Percentiles rank a stretch among this genome's conserved stretches.
Conservation (phyloP, 2,113 vertebrate genomes). For the Alectura lathami region DNA sequence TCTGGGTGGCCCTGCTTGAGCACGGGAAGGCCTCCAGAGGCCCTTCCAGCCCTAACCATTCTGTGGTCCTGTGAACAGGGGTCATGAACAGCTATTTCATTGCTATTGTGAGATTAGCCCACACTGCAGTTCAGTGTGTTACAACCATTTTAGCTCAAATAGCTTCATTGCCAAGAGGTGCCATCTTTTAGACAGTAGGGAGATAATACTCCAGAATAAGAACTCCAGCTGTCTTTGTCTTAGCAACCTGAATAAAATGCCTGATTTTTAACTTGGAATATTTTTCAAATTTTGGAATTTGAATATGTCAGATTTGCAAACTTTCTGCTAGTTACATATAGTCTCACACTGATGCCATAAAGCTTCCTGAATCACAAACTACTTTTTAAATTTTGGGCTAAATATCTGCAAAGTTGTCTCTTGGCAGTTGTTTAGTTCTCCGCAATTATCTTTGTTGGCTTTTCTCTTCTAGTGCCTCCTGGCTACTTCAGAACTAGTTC, state of each 20-base stretch:
- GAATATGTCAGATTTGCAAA: neutral
- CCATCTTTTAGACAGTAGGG: neutral
- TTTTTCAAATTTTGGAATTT: neutral
- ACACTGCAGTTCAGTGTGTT: neutral
- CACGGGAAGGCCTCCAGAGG: neutral
- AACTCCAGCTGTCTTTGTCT: constrained; percentile 11
- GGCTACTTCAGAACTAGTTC: neutral
- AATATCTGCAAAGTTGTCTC: neutral
- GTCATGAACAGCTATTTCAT: neutral
- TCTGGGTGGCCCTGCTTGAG: neutral
- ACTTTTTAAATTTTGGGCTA: neutral
- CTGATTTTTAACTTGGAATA: neutral
- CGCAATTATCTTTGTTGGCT: neutral
- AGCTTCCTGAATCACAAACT: neutral
- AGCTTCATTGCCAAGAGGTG: neutral
- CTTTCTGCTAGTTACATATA: neutral
- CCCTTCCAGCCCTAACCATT: neutral
- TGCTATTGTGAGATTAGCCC: constrained; percentile 10
- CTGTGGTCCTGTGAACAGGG: neutral
- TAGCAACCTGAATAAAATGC: neutral
- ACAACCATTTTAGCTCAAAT: constrained; percentile 32
- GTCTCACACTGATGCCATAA: neutral
- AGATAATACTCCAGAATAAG: neutral
- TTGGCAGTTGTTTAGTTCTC: neutral
- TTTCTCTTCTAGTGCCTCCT: neutral